phyloP scores from a whole-genome alignment of 2,888 invertebrate genomes.

The Callyntrura guangdongensis region DNA sequence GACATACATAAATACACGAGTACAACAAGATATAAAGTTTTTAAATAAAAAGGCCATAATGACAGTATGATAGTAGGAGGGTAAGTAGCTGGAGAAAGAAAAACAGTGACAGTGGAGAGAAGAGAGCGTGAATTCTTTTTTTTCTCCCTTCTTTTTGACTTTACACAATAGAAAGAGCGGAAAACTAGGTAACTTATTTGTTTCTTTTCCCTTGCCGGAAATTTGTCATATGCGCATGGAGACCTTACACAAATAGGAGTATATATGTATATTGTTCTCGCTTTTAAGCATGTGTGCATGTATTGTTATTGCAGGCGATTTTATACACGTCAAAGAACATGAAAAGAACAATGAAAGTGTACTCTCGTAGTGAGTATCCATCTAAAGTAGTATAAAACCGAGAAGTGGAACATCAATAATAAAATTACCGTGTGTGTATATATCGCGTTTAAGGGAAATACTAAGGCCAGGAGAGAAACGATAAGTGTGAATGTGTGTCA shows the following conservation, averaged over 20 bases:
- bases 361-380: background rate
- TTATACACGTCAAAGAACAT: constrained; percentile 16
- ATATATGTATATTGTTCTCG: background rate
- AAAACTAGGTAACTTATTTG: constrained; percentile 46
- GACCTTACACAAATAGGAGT: background rate
- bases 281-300: background rate
- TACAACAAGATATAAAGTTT: constrained; percentile 19
- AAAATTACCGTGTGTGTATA: background rate
- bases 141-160: background rate
- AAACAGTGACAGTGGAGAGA: no score
- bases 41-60: constrained; percentile 41
- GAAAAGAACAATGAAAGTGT: constrained; percentile 44
- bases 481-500: constrained; percentile 21
- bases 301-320: constrained; percentile 11
- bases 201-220: constrained; percentile 54
- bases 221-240: constrained; percentile 60
- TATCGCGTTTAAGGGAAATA: background rate
- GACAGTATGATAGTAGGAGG: background rate
- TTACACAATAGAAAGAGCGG: constrained; percentile 45
- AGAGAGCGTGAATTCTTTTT: background rate
- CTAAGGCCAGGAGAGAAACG: background rate
- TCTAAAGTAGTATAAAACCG: background rate
- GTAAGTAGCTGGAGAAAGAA: constrained; percentile 16
- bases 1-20: background rate
- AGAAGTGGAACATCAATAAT: constrained; percentile 3